phyloP scores from a whole-genome alignment of 2,797 vertebrate genomes.

The Sebastes hopkinsi region DNA sequence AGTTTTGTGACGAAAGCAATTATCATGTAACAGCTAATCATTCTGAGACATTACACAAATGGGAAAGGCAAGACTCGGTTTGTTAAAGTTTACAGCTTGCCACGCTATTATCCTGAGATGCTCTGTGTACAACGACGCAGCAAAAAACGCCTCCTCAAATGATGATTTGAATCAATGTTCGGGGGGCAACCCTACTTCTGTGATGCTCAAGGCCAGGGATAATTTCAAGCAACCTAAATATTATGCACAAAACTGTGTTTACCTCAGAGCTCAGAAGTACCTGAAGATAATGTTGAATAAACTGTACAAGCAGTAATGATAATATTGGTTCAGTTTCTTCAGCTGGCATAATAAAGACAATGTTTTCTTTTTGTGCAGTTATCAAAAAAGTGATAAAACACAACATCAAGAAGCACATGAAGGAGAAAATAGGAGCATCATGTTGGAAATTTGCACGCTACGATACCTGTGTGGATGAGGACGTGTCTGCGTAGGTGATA shows the following conservation, averaged over 20 bases:
- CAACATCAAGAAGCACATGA: background rate
- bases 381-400: background rate
- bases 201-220: background rate
- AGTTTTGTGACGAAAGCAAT: no score
- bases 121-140: background rate
- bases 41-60: no score
- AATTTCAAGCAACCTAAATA: background rate
- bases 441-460: background rate
- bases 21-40: no score
- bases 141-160: background rate
- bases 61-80: no score
- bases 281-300: background rate
- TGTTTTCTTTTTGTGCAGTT: background rate
- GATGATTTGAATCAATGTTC: background rate
- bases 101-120: background rate
- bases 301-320: background rate
- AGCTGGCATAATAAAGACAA: background rate
- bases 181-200: background rate
- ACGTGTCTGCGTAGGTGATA: conserved; percentile 97
- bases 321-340: background rate
- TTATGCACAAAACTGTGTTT: background rate
- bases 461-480: conserved; percentile 94
- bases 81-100: background rate
- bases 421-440: background rate
- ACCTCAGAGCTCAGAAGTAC: background rate